Base-by-base conservation (phyloP, 2,113 vertebrate species). In the Serilophus lunatus region DNA sequence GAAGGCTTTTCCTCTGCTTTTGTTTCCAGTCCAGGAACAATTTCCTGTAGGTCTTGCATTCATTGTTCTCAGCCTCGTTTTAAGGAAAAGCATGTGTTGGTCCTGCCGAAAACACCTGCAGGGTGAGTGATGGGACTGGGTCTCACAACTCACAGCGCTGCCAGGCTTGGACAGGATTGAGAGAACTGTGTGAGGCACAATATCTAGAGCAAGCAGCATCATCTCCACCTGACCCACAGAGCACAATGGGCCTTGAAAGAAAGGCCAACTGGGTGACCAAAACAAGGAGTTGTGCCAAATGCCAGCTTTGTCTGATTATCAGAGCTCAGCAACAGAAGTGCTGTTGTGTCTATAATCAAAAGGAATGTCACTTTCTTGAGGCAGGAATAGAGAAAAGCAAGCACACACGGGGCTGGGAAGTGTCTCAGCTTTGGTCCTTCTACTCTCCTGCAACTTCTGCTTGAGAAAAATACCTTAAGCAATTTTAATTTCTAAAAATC, bases 291-390 rank as follows among this genome's bases (percentile, higher is more conserved):
- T 92, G 94, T 97, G 97, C 96, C 97, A 98, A 97, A 95, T 88
- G 96, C 97, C 97, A 97, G 97, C 97, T 97, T 97, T 84, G 91
- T 97, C 94, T 97, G 98, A 98, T 98, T 96, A 98, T 96, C 90
- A 96, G 96, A 96, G 97, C 96, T 97, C 93, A 97, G 96, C 97
- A 96, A 86, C 96, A 95, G 86, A 96, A 96, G 77, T 35, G 82
- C 94, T 97, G 96, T 95, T 97, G 92, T 93, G 97, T 81, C 93
- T 96, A 82, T 95, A 97, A 98, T 96, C 97, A 98, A 97, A 97
- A 81, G 85, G 86, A 96, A 96, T 98, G 90, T 92, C 81, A 93
- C 95, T 93, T 97, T 93, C 82, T 92, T 56, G 54, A 92, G 91
- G 76, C 91, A 79, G 95, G 71, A 96, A 96, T 87, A 76, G 86